Evolutionary conservation across 2,888 invertebrate species (phyloP).

Genomic region (Eristalis pertinax): DNA sequence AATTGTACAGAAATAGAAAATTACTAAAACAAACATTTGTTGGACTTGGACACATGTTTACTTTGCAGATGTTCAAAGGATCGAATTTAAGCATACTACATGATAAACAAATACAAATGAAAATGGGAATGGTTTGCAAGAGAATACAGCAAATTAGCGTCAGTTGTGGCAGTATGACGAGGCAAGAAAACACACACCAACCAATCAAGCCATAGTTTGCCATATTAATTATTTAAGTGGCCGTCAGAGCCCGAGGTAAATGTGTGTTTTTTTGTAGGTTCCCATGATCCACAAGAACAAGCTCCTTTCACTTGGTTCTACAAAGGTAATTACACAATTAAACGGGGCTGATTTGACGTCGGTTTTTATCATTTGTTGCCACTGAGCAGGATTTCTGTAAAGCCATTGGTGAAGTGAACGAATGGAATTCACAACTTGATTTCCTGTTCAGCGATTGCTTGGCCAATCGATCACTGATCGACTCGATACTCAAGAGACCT

Average conservation of each 20-base stretch:
- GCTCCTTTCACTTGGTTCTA: neutral
- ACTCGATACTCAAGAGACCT: no score
- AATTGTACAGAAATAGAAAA: neutral
- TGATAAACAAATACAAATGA: neutral
- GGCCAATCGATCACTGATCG: no score
- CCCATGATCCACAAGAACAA: neutral
- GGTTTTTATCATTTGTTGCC: neutral
- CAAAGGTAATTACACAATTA: neutral
- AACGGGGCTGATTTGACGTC: neutral
- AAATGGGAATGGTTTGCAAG: neutral
- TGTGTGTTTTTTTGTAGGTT: neutral
- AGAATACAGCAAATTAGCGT: neutral
- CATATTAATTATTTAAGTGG: neutral
- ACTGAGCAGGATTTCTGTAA: no score
- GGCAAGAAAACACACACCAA: neutral
- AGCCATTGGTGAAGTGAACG: no score
- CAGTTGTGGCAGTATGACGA: neutral
- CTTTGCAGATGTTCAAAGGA: neutral
- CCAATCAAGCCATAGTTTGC: neutral
- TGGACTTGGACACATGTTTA: slow-evolving; percentile 1
- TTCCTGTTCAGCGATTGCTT: no score
- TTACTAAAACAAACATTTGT: neutral
- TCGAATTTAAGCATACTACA: neutral
- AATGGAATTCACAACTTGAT: no score
- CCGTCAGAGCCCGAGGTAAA: neutral